Evolutionary conservation across 2,113 vertebrate species (phyloP).

Genomic region (Crotalus tigris): DNA sequence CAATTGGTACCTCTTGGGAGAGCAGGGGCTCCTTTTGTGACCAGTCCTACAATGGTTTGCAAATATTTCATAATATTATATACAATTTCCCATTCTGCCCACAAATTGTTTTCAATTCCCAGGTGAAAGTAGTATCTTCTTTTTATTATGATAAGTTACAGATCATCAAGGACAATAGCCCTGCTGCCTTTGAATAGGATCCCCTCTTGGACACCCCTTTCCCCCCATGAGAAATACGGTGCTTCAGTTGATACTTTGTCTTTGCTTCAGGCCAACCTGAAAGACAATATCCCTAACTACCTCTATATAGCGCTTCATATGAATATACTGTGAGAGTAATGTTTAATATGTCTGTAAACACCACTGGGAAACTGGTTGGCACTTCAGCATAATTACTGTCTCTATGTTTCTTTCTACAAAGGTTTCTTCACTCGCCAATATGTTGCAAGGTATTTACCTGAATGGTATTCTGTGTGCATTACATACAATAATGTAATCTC

Average conservation of each 20-base stretch:
- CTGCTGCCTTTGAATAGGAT: not conserved
- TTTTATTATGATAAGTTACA: not conserved
- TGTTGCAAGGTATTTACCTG: not conserved
- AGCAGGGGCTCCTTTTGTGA: not conserved
- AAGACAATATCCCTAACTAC: not conserved
- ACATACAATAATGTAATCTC: not conserved
- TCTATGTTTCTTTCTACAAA: not conserved
- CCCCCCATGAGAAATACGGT: not conserved
- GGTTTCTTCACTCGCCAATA: not conserved
- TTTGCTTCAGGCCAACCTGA: not conserved
- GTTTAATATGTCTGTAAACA: not conserved
- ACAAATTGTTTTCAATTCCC: not conserved
- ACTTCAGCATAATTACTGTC: not conserved
- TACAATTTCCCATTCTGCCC: not conserved
- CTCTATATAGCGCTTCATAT: not conserved
- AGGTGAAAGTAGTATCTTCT: not conserved
- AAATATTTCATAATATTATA: not conserved
- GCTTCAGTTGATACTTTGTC: not conserved
- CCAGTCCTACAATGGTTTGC: not conserved
- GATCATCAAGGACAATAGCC: not conserved
- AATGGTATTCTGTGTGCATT: not conserved
- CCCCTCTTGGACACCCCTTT: not conserved
- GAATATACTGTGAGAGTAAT: not conserved
- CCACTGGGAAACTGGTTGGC: not conserved
- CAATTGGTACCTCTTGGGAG: not conserved